Evolutionary conservation across 1,140 invertebrate genomes (phyloP).

Genomic region (Charaxes varanes): DNA sequence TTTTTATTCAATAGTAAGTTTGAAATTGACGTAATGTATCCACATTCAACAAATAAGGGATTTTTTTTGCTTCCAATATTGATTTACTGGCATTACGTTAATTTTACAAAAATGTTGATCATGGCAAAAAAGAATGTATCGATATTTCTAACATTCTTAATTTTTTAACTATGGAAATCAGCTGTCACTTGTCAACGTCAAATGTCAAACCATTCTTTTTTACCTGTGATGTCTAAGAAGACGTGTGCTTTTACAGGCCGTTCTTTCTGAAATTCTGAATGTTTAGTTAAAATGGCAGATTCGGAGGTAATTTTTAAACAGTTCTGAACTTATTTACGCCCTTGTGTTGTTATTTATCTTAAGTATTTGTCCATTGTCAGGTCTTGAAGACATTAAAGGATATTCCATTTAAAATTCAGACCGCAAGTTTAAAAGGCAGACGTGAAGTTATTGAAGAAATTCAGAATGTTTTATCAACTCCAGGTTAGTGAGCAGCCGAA

Average conservation of each 20-base stretch:
- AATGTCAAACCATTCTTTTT: conserved; percentile 22
- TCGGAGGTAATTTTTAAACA: conserved; percentile 46
- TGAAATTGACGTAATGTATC: too few relatives aligned
- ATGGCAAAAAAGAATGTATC: too few relatives aligned
- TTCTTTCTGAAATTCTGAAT: conserved; percentile 37
- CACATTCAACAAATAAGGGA: too few relatives aligned
- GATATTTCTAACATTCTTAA: too few relatives aligned
- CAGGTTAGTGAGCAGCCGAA: conserved; percentile 75
- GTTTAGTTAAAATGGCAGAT: conserved; percentile 63
- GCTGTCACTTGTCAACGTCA: conserved; percentile 7
- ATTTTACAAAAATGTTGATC: too few relatives aligned
- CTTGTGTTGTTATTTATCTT: conserved; percentile 12
- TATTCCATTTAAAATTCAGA: conserved; percentile 85
- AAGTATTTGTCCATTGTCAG: conserved; percentile 69
- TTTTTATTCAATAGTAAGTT: too few relatives aligned
- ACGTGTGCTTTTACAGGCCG: conserved; percentile 35
- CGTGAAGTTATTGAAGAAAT: conserved; percentile 82
- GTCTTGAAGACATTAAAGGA: conserved; percentile 84
- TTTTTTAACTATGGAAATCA: too few relatives aligned
- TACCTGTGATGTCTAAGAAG: conserved; percentile 24
- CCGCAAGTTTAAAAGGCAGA: conserved; percentile 84
- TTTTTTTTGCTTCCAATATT: too few relatives aligned
- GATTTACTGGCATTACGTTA: too few relatives aligned
- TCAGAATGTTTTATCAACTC: conserved; percentile 80
- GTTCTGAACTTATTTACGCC: conserved; percentile 1